Percentiles rank a stretch among this genome's conserved stretches.
These are phyloP conservation scores for Coracias cyanogaster DNA, from an alignment of 2,797 vertebrate species.

Conservation along the genomic window DNA sequence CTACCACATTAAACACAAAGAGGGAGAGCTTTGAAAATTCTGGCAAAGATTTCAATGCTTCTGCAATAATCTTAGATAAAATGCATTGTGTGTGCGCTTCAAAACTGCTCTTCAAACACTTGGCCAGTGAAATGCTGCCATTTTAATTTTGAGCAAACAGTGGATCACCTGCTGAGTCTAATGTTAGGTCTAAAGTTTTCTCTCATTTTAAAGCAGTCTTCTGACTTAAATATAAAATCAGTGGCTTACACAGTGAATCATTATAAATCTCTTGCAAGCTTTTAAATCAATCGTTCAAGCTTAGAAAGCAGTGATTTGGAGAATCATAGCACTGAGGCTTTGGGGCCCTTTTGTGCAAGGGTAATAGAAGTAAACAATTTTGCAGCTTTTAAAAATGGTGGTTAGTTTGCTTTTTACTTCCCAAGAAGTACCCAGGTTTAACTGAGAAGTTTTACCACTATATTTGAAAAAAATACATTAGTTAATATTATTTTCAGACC, in stretches of 20 bases:
- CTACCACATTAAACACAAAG: conserved; percentile 36
- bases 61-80: conserved; percentile 64
- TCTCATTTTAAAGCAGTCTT: conserved; percentile 79
- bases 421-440: conserved; percentile 57
- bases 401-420: conserved; percentile 73
- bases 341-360: conserved; percentile 77
- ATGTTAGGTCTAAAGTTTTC: conserved; percentile 75
- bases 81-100: conserved; percentile 41
- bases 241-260: conserved; percentile 83
- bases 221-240: conserved; percentile 84
- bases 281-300: conserved; percentile 90
- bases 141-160: conserved; percentile 74
- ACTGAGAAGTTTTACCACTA: conserved; percentile 53
- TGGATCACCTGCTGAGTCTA: conserved; percentile 77
- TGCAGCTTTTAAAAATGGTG: conserved; percentile 81
- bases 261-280: conserved; percentile 88
- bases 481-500: conserved; percentile 45
- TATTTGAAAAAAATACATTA: conserved; percentile 1
- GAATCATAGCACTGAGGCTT: conserved; percentile 80
- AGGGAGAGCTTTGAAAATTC: conserved; percentile 47
- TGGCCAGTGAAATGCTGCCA: conserved; percentile 62
- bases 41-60: conserved; percentile 44
- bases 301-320: conserved; percentile 88
- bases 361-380: conserved; percentile 83
- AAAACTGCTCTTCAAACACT: conserved; percentile 67